Conservation (phyloP, 2,113 vertebrate species). For the Pseudonaja textilis region DNA sequence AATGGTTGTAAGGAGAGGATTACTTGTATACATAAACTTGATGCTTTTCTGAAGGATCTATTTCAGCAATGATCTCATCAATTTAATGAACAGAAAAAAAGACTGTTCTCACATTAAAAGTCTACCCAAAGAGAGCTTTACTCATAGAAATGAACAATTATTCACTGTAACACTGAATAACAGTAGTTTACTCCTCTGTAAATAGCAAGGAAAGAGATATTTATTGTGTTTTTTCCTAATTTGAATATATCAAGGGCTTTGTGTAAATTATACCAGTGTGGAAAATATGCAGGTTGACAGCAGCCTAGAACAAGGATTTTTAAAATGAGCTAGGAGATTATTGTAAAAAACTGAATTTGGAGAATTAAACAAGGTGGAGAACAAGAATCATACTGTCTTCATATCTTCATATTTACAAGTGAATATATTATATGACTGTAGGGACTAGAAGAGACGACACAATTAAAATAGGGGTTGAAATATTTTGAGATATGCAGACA, state of each 20-base stretch:
- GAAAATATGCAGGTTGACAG: neutral
- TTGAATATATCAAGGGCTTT: neutral
- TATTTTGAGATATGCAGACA: neutral
- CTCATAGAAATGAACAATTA: neutral
- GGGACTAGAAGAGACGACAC: neutral
- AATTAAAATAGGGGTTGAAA: neutral
- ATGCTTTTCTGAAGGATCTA: neutral
- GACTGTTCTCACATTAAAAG: neutral
- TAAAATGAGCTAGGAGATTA: neutral
- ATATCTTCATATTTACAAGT: neutral
- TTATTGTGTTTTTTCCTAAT: neutral
- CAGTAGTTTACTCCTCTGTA: neutral
- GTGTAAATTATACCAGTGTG: neutral
- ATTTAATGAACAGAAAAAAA: neutral
- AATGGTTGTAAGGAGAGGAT: neutral
- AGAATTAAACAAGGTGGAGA: neutral
- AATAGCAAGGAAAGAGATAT: neutral
- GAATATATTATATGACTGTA: neutral
- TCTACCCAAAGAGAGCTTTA: neutral
- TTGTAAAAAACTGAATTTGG: neutral
- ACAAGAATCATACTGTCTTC: neutral
- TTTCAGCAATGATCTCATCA: neutral
- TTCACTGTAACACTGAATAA: neutral
- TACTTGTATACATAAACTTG: neutral
- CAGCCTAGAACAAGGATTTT: neutral